phyloP scores from a whole-genome alignment of 2,888 invertebrate species.

The Ormyrus pomaceus region DNA sequence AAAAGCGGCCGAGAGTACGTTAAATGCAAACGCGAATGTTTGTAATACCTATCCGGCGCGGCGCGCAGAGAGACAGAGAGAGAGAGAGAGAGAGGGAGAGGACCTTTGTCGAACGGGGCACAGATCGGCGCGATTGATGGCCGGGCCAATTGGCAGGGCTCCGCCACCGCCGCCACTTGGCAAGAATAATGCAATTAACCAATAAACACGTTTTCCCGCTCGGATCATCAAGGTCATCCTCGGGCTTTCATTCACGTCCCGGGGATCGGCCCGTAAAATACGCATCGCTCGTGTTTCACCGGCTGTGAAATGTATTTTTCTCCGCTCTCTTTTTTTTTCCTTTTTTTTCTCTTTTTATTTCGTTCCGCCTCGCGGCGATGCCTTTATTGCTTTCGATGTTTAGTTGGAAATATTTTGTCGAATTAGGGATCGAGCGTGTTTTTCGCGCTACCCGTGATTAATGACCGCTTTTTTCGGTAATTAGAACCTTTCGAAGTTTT shows the following conservation, averaged over 20 bases:
- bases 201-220: slow-evolving; percentile 70
- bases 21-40: slow-evolving; percentile 26
- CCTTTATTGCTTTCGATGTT: no score
- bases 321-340: slow-evolving; percentile 1
- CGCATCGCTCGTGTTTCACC: no score
- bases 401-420: no score
- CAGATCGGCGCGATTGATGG: slow-evolving; percentile 63
- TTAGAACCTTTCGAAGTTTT: no score
- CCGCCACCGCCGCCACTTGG: slow-evolving; percentile 64
- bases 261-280: background rate
- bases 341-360: no score
- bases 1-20: slow-evolving; percentile 4
- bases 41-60: background rate
- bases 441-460: no score
- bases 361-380: no score
- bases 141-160: slow-evolving; percentile 63
- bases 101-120: slow-evolving; percentile 62
- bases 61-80: slow-evolving; percentile 7
- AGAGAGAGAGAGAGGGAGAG: slow-evolving; percentile 50
- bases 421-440: no score
- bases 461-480: no score
- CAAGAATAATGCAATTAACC: slow-evolving; percentile 73
- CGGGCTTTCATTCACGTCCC: background rate
- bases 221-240: slow-evolving; percentile 44
- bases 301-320: no score